These are phyloP conservation scores for Piscicola geometra DNA, from an alignment of 2,888 invertebrate genomes.

Conservation along the genomic window DNA sequence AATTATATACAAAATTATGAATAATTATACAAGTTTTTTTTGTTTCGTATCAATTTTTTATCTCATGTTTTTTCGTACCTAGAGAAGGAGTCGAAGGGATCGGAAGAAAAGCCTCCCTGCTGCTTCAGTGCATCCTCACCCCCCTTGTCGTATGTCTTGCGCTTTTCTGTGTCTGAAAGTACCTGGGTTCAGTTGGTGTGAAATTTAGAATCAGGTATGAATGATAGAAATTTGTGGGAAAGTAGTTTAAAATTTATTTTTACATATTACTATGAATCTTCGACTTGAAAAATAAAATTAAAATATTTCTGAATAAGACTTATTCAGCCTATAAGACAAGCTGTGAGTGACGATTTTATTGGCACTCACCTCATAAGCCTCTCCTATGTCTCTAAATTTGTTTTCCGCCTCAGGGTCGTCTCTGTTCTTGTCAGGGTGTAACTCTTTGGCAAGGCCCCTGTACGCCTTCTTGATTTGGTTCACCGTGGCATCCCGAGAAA, in stretches of 20 bases:
- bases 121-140: slow-evolving; percentile 96
- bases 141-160: slow-evolving; percentile 87
- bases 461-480: slow-evolving; percentile 98
- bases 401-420: slow-evolving; percentile 86
- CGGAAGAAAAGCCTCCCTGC: slow-evolving; percentile 66
- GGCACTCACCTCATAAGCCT: slow-evolving; percentile 76
- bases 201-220: no score
- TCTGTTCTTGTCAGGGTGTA: slow-evolving; percentile 95
- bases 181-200: slow-evolving; percentile 57
- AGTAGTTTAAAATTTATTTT: no score
- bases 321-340: no score
- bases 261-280: no score
- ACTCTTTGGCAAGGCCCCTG: slow-evolving; percentile 84
- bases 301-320: no score
- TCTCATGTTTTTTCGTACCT: slow-evolving; percentile 32
- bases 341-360: no score
- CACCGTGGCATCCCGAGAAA: slow-evolving; percentile 75
- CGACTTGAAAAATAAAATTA: no score
- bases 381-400: slow-evolving; percentile 90
- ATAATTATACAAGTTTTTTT: no score
- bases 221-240: no score
- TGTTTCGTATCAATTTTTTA: no score
- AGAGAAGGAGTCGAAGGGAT: slow-evolving; percentile 68
- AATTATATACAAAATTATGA: no score
- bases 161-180: slow-evolving; percentile 82